Evolutionary conservation across 2,113 vertebrate genomes (phyloP).

Genomic region (Emydura subglobosa): DNA sequence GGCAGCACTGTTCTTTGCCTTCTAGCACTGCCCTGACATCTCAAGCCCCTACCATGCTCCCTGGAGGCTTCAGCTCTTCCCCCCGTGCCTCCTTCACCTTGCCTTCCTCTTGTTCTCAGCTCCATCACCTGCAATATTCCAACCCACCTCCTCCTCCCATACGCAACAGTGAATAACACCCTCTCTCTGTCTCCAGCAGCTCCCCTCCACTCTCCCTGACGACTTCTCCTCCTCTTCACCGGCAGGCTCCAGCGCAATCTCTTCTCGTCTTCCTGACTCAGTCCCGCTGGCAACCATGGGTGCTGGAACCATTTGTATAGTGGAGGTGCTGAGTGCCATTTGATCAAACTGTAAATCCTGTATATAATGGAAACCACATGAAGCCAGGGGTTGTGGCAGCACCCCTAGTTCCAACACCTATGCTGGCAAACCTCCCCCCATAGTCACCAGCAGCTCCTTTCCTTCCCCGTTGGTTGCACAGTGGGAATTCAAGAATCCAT

Average conservation of each 20-base stretch:
- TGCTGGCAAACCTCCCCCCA: not conserved
- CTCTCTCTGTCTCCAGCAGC: not conserved
- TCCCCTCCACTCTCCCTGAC: not conserved
- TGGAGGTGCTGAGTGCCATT: too few species aligned
- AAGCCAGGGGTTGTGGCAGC: too few species aligned
- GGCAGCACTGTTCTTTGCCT: too few species aligned
- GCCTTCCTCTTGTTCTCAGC: not conserved
- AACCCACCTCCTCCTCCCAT: not conserved
- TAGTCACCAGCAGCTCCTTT: not conserved
- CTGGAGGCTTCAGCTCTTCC: not conserved
- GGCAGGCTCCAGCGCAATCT: not conserved
- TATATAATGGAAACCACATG: too few species aligned
- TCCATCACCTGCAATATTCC: not conserved
- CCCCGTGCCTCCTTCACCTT: not conserved
- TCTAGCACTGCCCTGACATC: accelerated
- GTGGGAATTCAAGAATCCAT: not conserved
- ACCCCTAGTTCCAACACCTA: too few species aligned
- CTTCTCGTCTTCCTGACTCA: not conserved
- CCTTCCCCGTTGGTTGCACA: not conserved
- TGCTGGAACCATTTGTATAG: too few species aligned
- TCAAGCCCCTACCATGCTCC: accelerated
- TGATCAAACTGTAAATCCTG: too few species aligned
- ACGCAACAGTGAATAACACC: not conserved
- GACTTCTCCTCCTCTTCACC: not conserved
- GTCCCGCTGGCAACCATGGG: too few species aligned